phyloP scores from a whole-genome alignment of 2,113 vertebrate species.

The Heteronetta atricapilla region DNA sequence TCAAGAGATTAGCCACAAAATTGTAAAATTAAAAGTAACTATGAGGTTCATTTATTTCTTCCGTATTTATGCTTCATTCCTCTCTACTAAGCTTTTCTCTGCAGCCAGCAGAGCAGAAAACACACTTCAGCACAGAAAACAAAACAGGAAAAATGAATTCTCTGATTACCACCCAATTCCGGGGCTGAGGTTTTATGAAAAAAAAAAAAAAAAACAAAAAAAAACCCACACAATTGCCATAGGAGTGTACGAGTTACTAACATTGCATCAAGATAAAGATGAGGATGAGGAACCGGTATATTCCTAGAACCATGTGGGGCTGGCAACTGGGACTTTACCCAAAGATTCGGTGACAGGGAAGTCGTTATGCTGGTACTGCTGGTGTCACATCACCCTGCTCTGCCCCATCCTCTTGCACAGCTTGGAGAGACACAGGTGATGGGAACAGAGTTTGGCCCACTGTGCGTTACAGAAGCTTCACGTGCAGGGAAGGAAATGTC shows the following conservation, averaged over 20 bases:
- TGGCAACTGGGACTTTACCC: background rate
- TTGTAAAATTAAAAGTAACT: background rate
- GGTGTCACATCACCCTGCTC: background rate
- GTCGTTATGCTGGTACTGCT: accelerated
- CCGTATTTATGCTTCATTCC: background rate
- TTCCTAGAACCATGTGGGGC: background rate
- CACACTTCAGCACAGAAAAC: background rate
- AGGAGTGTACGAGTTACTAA: background rate
- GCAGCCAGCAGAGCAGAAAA: slow-evolving; percentile 20
- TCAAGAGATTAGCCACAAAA: background rate
- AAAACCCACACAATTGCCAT: background rate
- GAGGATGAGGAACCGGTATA: background rate
- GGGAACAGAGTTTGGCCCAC: background rate
- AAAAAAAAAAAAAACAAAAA: background rate
- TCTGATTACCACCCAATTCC: background rate
- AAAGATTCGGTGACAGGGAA: background rate
- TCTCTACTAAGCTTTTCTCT: background rate
- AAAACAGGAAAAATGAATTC: background rate
- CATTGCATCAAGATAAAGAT: background rate
- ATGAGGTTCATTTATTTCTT: background rate
- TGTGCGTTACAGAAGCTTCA: background rate
- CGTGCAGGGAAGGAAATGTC: background rate
- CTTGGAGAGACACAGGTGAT: background rate
- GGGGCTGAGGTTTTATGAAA: background rate
- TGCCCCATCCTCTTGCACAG: background rate